Evolutionary conservation across 2,888 invertebrate genomes (phyloP).

Genomic region (Harpalus rufipes): DNA sequence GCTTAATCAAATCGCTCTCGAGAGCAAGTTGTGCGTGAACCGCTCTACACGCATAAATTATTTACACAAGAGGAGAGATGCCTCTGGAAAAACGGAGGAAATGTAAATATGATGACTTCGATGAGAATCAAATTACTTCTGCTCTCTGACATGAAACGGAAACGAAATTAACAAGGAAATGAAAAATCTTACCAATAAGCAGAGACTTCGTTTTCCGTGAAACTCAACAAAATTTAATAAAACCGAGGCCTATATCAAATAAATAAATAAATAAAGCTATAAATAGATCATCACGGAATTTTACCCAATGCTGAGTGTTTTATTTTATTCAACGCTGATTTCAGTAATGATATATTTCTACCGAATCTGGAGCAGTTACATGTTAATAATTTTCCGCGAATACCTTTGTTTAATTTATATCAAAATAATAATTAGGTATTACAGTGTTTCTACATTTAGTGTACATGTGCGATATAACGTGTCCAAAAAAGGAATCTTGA

Average conservation of each 20-base stretch:
- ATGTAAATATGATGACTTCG: conserved; percentile 60
- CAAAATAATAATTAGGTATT: too few species aligned
- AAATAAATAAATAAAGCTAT: not conserved
- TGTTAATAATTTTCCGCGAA: too few species aligned
- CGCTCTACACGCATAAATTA: conserved; percentile 55
- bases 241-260: not conserved
- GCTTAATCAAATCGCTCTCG: conserved; percentile 57
- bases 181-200: not conserved
- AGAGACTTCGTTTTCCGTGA: not conserved
- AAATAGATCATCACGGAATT: too few species aligned
- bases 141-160: conserved; percentile 42
- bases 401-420: too few species aligned
- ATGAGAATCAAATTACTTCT: conserved; percentile 47
- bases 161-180: conserved; percentile 7
- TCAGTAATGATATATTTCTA: too few species aligned
- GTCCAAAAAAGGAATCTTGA: too few species aligned
- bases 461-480: too few species aligned
- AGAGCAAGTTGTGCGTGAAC: conserved; percentile 55
- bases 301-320: too few species aligned
- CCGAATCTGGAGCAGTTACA: too few species aligned
- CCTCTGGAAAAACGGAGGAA: conserved; percentile 15
- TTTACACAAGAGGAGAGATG: conserved; percentile 44
- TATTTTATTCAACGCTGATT: too few species aligned
- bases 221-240: not conserved
- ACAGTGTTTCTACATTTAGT: too few species aligned